Evolutionary conservation across 2,797 vertebrate species (phyloP).

Genomic region (Tinamus major): DNA sequence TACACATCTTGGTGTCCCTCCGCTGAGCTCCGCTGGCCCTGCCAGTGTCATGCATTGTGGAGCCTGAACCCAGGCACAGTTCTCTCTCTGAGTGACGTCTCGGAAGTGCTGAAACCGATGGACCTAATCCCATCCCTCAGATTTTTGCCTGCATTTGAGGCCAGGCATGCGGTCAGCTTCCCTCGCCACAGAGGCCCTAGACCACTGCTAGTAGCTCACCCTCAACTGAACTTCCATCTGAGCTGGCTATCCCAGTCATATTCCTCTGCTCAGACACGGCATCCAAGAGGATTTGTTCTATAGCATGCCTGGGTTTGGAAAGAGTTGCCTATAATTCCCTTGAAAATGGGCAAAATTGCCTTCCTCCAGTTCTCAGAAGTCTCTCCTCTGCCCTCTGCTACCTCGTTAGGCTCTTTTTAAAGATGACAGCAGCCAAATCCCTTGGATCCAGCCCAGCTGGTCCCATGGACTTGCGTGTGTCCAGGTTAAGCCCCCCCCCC

Average conservation of each 20-base stretch:
- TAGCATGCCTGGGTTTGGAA: background rate
- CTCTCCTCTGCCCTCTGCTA: no score
- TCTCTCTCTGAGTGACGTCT: background rate
- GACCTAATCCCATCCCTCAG: background rate
- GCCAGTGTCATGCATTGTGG: rapidly evolving
- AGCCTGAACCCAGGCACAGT: background rate
- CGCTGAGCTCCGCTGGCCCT: background rate
- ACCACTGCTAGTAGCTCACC: background rate
- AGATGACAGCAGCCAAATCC: background rate
- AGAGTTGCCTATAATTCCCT: background rate
- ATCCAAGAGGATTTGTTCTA: no score
- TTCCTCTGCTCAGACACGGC: no score
- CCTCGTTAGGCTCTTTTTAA: background rate
- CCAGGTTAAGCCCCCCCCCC: background rate
- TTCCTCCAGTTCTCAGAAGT: background rate
- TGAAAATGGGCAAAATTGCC: background rate
- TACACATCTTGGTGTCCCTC: rapidly evolving
- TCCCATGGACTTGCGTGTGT: background rate
- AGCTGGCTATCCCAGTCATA: no score
- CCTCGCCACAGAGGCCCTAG: background rate
- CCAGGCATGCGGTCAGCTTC: background rate
- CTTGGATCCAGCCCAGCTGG: background rate
- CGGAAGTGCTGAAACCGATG: background rate
- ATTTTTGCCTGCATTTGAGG: background rate
- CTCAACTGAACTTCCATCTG: background rate